Base-by-base conservation (phyloP, 2,888 invertebrate genomes). In the Machimus rusticus region DNA sequence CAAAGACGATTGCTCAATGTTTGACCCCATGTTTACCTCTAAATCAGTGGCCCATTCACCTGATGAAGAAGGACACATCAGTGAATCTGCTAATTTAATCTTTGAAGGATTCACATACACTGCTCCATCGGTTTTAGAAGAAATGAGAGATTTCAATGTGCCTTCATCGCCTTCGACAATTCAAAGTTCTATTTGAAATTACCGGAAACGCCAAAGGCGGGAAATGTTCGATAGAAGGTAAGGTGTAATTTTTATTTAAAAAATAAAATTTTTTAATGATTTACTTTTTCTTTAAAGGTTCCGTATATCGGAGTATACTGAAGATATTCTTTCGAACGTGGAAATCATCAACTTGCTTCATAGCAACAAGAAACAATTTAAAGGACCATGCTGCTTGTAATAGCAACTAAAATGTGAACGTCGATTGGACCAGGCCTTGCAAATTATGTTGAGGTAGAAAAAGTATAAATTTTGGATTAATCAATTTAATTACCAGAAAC, bases 1-100 rank as follows among this genome's bases (percentile, higher is more conserved):
- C 93, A 85, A 28, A 28, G 79, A 79, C 19, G 79, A 79, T n/a
- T 23, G 46, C 28, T 79, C 79, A 28, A 46, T 51, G 51, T 79
- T 79, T 51, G 79, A 79, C 16, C 23, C 28, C 5, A 28, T 16
- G 5, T 51, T 79, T 28, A 79, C 79, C 2, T 66, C 66, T 12
- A 66, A 66, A 19, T 19, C 19, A 28, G 9, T 66, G 28, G 66
- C 66, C 0, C 28, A 79, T 31, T 31, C 79, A 14, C 79, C 79
- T 5, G 79, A 79, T 1, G 79, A 79, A 5, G 79, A 66, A 28
- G 23, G 51, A 5, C 46, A 46, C 31, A 8, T 79, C 8, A 79
- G 79, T 4, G n/a, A 79, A 79, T 55, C 55, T 79, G 79, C 19
- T 6, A 51, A 79, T 51, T 16, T 51, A 28, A 79, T 79, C 1